phyloP scores from a whole-genome alignment of 2,113 vertebrate species.

The Solenodon paradoxus region DNA sequence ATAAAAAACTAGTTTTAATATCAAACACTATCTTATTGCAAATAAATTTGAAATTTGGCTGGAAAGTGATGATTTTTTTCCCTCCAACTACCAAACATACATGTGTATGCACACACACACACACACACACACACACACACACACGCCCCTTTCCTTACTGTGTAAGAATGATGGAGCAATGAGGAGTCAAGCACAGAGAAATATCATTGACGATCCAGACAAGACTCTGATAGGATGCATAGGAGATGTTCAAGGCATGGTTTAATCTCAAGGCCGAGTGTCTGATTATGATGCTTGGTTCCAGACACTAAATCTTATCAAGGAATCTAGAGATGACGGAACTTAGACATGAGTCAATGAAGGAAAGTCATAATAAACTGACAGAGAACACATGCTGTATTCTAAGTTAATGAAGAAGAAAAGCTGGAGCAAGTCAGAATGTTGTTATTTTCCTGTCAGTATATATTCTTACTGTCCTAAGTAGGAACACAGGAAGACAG shows the following conservation, averaged over 20 bases:
- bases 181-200: background rate
- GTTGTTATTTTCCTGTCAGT: background rate
- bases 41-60: background rate
- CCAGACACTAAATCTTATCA: background rate
- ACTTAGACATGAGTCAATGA: background rate
- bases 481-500: background rate
- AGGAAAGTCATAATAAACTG: background rate
- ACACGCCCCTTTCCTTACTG: background rate
- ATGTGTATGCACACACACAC: background rate
- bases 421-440: background rate
- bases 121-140: background rate
- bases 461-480: background rate
- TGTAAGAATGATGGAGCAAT: background rate
- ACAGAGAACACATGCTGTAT: background rate
- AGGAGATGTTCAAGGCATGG: background rate
- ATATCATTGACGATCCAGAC: background rate
- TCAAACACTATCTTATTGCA: constrained; percentile 43
- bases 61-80: background rate
- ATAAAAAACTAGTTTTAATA: constrained; percentile 67
- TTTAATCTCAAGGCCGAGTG: background rate
- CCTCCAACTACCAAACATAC: background rate
- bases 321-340: background rate
- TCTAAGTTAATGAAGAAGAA: background rate
- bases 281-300: background rate
- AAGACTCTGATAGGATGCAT: no score